Conservation (phyloP, 35 echinoderm and acorn worm genomes). For the Ophiothrix spiculata region DNA sequence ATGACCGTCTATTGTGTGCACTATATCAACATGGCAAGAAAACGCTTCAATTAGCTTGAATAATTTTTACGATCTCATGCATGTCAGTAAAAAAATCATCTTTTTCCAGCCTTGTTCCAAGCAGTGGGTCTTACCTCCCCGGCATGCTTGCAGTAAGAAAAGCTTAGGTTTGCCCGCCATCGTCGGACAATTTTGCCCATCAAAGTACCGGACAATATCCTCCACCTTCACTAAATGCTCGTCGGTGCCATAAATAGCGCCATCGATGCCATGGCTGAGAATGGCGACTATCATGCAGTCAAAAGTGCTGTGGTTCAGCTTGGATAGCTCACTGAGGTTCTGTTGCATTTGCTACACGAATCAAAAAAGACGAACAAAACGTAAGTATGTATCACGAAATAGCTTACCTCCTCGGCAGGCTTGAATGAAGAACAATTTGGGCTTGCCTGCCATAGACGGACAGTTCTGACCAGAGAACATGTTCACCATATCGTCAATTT, state of each 20-base stretch:
- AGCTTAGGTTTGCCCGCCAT: conserved; percentile 58
- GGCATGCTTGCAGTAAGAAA: conserved; percentile 58
- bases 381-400: neutral
- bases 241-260: conserved; percentile 29
- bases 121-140: conserved; percentile 34
- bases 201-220: conserved; percentile 14
- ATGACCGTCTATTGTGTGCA: too few relatives aligned
- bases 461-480: conserved; percentile 56
- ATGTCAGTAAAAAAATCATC: too few relatives aligned
- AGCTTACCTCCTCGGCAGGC: conserved; percentile 90
- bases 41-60: too few relatives aligned
- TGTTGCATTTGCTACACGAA: conserved; percentile 10
- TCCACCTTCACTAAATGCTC: conserved; percentile 7
- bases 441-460: conserved; percentile 74
- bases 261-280: conserved; percentile 36
- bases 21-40: neutral
- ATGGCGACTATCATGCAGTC: conserved; percentile 38
- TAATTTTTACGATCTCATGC: too few relatives aligned
- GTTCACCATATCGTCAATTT: conserved; percentile 59
- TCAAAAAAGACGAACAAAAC: neutral
- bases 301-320: conserved; percentile 4
- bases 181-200: conserved; percentile 13
- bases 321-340: neutral
- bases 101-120: too few relatives aligned
- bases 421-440: conserved; percentile 92